Percentiles rank a stretch among this genome's conserved stretches.
phyloP scores from a whole-genome alignment of 2,888 invertebrate genomes.

The Drosophila engyochracea region DNA sequence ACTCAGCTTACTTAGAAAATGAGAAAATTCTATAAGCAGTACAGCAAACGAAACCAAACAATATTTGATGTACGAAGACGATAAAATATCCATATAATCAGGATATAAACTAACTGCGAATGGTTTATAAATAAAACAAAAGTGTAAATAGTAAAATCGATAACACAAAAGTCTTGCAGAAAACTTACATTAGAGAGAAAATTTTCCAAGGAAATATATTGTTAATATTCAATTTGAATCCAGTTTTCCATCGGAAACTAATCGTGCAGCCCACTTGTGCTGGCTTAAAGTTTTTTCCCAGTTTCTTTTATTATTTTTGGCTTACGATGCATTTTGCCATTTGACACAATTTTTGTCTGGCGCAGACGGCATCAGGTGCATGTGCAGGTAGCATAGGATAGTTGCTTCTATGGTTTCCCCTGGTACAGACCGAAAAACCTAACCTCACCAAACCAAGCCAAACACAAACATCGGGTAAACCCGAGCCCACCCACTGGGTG shows the following conservation, averaged over 20 bases:
- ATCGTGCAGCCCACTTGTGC: slow-evolving; percentile 43
- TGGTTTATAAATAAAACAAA: background rate
- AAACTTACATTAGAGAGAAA: background rate
- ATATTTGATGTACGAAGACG: background rate
- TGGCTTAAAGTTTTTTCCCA: slow-evolving; percentile 38
- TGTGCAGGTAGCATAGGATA: slow-evolving; percentile 39
- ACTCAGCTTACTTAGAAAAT: background rate
- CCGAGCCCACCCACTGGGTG: background rate
- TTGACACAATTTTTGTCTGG: slow-evolving; percentile 77
- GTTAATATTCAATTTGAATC: background rate
- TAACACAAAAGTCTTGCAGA: background rate
- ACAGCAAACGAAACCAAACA: background rate
- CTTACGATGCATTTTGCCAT: slow-evolving; percentile 75
- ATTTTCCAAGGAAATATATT: background rate
- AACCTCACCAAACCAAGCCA: slow-evolving; percentile 33
- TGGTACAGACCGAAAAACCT: slow-evolving; percentile 42
- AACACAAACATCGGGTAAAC: slow-evolving; percentile 55
- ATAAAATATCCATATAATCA: background rate
- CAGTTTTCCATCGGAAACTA: slow-evolving; percentile 20
- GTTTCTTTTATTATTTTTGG: slow-evolving; percentile 44
- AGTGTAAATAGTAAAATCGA: background rate
- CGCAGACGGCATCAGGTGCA: slow-evolving; percentile 43
- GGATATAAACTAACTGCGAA: background rate
- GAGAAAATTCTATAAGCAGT: background rate
- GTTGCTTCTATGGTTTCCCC: slow-evolving; percentile 74